Evolutionary conservation across 2,888 invertebrate genomes (phyloP).

Genomic region (Drosophila tripunctata): DNA sequence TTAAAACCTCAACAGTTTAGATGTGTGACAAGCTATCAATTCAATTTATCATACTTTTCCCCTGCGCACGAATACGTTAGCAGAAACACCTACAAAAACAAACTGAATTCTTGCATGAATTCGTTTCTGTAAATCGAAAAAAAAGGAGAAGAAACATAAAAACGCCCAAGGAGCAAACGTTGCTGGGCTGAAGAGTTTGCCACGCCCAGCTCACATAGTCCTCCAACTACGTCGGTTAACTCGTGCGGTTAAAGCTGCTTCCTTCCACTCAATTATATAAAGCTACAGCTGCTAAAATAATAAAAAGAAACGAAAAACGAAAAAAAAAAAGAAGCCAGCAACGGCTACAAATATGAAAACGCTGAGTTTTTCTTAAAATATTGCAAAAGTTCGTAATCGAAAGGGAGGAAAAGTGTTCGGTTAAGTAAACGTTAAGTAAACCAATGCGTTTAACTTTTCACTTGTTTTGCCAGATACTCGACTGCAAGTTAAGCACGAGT

Average conservation of each 20-base stretch:
- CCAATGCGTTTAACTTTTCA: conserved; percentile 19
- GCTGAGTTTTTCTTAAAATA: conserved; percentile 43
- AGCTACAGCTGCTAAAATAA: conserved; percentile 39
- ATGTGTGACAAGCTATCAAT: conserved; percentile 1
- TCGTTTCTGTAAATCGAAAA: conserved; percentile 7
- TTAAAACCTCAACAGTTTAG: neutral
- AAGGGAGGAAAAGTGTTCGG: conserved; percentile 10
- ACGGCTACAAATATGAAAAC: conserved; percentile 20
- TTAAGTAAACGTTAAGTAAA: conserved; percentile 36
- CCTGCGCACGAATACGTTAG: neutral
- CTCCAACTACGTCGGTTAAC: conserved; percentile 36
- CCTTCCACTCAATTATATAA: conserved; percentile 63
- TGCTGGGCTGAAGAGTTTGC: neutral
- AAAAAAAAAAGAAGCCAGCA: conserved; percentile 21
- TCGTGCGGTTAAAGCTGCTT: conserved; percentile 63
- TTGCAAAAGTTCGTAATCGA: conserved; percentile 53
- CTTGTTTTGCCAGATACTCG: conserved; percentile 15
- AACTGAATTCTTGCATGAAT: conserved; percentile 3
- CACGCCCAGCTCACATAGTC: conserved; percentile 1
- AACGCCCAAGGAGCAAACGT: conserved; percentile 15
- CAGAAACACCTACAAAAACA: neutral
- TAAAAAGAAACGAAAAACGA: conserved; percentile 24
- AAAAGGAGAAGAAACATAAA: too few species aligned
- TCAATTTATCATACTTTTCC: neutral
- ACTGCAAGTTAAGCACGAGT: conserved; percentile 4